Evolutionary conservation across 2,797 vertebrate genomes (phyloP).

Genomic region (Pangasius mekongensis): DNA sequence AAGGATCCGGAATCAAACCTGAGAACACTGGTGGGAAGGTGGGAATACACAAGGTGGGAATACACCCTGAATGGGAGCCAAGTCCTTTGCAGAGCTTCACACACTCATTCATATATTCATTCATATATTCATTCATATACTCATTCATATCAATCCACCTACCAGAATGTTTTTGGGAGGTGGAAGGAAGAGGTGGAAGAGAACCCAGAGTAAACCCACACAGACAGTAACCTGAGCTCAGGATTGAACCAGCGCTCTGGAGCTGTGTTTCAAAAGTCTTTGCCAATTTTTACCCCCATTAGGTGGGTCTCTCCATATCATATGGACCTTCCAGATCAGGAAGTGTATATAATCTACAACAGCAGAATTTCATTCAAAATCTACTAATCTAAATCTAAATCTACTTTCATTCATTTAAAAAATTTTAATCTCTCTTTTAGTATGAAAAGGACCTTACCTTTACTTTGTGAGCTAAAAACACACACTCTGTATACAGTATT

Average conservation of each 20-base stretch:
- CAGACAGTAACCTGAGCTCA: background rate
- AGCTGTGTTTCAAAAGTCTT: background rate
- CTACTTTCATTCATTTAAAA: too few species aligned
- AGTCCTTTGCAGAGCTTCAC: background rate
- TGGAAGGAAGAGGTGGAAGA: background rate
- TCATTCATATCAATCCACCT: background rate
- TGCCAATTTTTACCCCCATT: background rate
- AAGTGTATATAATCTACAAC: background rate
- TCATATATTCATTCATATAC: too few species aligned
- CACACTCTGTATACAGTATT: background rate
- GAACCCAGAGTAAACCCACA: slow-evolving; percentile 1
- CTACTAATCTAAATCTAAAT: too few species aligned
- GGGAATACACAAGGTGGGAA: background rate
- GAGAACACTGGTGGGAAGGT: background rate
- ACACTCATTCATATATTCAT: background rate
- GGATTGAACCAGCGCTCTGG: background rate
- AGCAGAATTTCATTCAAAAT: background rate
- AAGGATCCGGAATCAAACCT: background rate
- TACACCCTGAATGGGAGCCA: background rate
- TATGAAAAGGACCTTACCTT: background rate
- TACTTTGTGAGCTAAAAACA: background rate
- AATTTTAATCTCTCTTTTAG: background rate
- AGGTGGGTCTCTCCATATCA: background rate
- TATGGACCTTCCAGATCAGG: background rate
- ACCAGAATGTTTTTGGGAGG: background rate